Evolutionary conservation across 2,113 vertebrate genomes (phyloP).

Genomic region (Pangasianodon hypophthalmus): DNA sequence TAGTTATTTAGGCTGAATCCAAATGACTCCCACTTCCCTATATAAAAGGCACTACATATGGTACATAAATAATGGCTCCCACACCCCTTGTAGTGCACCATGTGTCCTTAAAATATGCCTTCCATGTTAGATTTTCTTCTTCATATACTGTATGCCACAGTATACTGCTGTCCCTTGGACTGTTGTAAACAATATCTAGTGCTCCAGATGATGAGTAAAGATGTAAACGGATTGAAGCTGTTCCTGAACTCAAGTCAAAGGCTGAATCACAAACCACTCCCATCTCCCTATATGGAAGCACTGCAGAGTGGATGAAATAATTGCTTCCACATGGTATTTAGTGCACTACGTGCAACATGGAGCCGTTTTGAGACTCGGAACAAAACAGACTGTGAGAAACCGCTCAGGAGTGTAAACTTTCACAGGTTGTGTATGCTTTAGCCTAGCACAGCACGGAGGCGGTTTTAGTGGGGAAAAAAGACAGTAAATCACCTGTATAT

Average conservation of each 20-base stretch:
- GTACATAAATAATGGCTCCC: neutral
- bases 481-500: neutral
- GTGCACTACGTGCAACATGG: neutral
- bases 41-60: neutral
- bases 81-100: neutral
- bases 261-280: neutral
- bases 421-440: neutral
- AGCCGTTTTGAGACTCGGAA: neutral
- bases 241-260: neutral
- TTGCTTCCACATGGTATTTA: too few species aligned
- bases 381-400: neutral
- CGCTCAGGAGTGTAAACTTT: conserved; percentile 10
- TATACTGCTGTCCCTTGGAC: neutral
- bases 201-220: neutral
- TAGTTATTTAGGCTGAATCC: neutral
- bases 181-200: neutral
- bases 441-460: neutral
- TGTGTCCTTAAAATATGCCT: neutral
- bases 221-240: neutral
- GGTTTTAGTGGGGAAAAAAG: neutral
- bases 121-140: neutral
- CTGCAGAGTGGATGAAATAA: neutral
- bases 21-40: neutral
- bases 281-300: neutral
- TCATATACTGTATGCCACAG: neutral